Evolutionary conservation across 2,888 invertebrate genomes (phyloP).

Genomic region (Balanococcus diminutus): DNA sequence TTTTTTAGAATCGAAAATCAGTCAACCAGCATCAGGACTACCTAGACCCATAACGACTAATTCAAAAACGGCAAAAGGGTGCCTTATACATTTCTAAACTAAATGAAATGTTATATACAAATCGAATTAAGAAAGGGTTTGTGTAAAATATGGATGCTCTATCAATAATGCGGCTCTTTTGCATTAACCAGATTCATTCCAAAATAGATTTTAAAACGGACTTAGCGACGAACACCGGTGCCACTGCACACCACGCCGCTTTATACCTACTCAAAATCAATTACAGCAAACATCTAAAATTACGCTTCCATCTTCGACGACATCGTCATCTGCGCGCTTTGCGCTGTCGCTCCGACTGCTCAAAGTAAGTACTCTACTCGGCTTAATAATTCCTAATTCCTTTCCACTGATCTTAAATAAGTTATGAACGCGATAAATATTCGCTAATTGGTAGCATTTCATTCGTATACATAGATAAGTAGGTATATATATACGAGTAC

Average conservation of each 20-base stretch:
- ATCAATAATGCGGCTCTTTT: slow-evolving; percentile 15
- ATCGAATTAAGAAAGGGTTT: slow-evolving; percentile 21
- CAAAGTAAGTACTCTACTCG: not conserved
- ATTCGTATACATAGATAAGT: not conserved
- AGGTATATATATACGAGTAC: not conserved
- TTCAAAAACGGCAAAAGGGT: not conserved
- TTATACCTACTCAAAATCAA: slow-evolving; percentile 40
- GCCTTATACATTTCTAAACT: not conserved
- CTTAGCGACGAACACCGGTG: not conserved
- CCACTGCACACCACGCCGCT: not conserved
- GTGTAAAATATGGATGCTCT: not conserved
- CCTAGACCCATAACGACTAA: not conserved
- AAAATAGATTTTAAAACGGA: slow-evolving; percentile 16
- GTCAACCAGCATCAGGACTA: no score
- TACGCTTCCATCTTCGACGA: slow-evolving; percentile 30
- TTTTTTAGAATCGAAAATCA: no score
- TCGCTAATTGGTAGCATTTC: slow-evolving; percentile 24
- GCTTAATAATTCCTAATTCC: slow-evolving; percentile 40
- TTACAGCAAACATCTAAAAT: slow-evolving; percentile 32
- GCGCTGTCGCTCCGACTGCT: not conserved
- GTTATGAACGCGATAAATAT: slow-evolving; percentile 25
- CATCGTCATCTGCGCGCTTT: not conserved
- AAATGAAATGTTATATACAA: not conserved
- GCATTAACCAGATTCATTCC: slow-evolving; percentile 36
- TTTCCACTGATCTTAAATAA: slow-evolving; percentile 24